These are phyloP conservation scores for Campylomormyrus numenius DNA, from an alignment of 2,113 vertebrate genomes.

Conservation along the genomic window DNA sequence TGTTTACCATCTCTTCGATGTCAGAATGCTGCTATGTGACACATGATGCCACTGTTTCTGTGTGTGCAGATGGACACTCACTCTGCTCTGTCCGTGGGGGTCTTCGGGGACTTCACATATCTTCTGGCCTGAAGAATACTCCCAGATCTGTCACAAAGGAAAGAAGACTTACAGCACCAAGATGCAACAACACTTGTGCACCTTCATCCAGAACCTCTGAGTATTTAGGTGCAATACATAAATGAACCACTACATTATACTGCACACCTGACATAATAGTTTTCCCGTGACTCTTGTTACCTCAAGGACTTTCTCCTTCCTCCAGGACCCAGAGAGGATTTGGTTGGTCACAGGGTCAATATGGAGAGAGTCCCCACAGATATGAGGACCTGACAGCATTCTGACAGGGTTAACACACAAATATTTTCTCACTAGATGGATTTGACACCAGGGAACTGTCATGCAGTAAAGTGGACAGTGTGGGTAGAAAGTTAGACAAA, in stretches of 20 bases:
- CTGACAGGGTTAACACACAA: slow-evolving; percentile 23
- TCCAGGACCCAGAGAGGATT: slow-evolving; percentile 53
- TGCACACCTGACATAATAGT: neutral
- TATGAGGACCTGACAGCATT: slow-evolving; percentile 48
- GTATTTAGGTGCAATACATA: neutral
- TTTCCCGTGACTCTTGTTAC: slow-evolving; percentile 25
- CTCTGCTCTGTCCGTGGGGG: slow-evolving; percentile 35
- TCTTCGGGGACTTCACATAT: slow-evolving; percentile 39
- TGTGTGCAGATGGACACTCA: slow-evolving; percentile 21
- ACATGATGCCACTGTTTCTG: neutral
- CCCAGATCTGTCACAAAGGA: slow-evolving; percentile 44
- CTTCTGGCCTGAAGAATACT: slow-evolving; percentile 39
- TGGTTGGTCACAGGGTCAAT: slow-evolving; percentile 41
- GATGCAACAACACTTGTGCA: neutral
- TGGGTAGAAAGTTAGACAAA: neutral
- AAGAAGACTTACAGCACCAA: neutral
- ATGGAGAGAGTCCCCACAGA: slow-evolving; percentile 51
- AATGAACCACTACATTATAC: neutral
- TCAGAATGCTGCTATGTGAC: neutral
- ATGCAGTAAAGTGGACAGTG: neutral
- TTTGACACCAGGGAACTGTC: neutral
- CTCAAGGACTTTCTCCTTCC: slow-evolving; percentile 44
- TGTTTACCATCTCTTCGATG: neutral
- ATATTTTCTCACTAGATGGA: neutral
- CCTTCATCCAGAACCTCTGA: neutral